Evolutionary conservation across 1,140 invertebrate species (phyloP).

Genomic region (Habropoda laboriosa): DNA sequence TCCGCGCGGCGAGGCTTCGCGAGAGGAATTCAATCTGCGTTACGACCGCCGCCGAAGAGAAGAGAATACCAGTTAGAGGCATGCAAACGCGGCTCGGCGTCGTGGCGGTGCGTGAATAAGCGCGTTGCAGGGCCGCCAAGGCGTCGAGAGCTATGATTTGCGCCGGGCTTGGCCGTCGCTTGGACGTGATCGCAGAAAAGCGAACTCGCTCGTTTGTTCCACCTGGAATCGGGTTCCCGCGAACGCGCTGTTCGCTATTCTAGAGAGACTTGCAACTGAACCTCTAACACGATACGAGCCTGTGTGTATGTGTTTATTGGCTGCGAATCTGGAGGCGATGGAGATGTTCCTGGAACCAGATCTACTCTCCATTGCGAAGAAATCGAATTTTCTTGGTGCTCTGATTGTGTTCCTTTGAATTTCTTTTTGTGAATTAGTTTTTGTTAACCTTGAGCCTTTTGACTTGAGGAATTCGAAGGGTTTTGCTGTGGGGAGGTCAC

Average conservation of each 20-base stretch:
- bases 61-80: conserved; percentile 32
- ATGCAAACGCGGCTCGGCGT: conserved; percentile 57
- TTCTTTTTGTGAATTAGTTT: too few relatives aligned
- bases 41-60: conserved; percentile 24
- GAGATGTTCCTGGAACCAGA: too few relatives aligned
- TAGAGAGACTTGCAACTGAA: too few relatives aligned
- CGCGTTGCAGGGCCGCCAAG: conserved; percentile 24
- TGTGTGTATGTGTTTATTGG: too few relatives aligned
- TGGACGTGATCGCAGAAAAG: not conserved
- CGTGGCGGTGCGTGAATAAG: conserved; percentile 22
- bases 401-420: too few relatives aligned
- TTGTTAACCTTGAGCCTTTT: too few relatives aligned
- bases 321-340: not conserved
- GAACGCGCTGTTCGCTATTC: too few relatives aligned
- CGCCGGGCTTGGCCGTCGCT: not conserved
- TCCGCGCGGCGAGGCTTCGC: conserved; percentile 28
- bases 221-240: conserved; percentile 7
- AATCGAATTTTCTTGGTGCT: too few relatives aligned
- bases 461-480: too few relatives aligned
- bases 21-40: conserved; percentile 55
- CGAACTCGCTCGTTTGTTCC: conserved; percentile 6
- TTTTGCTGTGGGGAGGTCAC: too few relatives aligned
- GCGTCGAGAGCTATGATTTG: conserved; percentile 19
- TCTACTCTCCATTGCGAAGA: too few relatives aligned
- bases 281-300: too few relatives aligned